Conservation (phyloP, 2,888 invertebrate species). For the Aquatica leii region DNA sequence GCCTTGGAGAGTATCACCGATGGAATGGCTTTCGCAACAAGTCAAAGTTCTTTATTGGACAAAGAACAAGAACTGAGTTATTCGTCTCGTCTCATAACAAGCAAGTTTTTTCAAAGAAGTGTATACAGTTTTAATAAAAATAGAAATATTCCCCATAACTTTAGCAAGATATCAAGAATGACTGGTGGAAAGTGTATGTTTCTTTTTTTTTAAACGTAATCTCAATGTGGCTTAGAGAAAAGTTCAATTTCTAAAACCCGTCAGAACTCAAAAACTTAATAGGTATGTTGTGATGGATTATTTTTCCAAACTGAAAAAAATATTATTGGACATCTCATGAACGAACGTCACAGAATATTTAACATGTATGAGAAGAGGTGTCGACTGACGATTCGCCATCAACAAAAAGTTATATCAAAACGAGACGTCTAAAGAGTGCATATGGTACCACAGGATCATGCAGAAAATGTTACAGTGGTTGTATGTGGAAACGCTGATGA, state of each 20-base stretch:
- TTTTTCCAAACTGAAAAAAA: neutral
- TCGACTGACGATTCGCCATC: neutral
- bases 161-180: too few relatives aligned
- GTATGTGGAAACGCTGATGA: neutral
- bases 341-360: too few relatives aligned
- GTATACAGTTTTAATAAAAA: neutral
- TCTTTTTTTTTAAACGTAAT: too few relatives aligned
- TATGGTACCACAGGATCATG: neutral
- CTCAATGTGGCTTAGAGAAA: too few relatives aligned
- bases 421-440: neutral
- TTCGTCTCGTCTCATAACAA: too few relatives aligned
- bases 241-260: too few relatives aligned
- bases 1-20: neutral
- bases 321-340: neutral
- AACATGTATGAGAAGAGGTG: too few relatives aligned
- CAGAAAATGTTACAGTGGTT: too few relatives aligned
- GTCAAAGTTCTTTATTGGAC: too few relatives aligned
- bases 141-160: too few relatives aligned
- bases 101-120: neutral
- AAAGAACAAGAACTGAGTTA: too few relatives aligned
- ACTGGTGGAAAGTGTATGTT: too few relatives aligned
- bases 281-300: constrained; percentile 1
- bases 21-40: neutral
- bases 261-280: neutral
- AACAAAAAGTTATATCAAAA: neutral